Conservation (phyloP, 2,888 invertebrate genomes). For the Callyntrura sp. region DNA sequence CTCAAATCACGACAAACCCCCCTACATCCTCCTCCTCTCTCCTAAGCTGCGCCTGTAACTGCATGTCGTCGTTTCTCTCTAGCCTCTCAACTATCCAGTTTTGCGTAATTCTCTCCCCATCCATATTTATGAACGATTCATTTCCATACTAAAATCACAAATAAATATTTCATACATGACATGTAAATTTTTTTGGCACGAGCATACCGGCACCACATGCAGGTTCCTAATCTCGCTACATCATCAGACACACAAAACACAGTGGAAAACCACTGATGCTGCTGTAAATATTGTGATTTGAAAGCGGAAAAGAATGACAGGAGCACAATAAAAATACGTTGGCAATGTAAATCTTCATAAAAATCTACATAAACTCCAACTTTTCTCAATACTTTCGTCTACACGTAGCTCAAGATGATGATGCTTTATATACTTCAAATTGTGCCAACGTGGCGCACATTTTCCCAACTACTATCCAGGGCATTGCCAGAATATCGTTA, state of each 20-base stretch:
- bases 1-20: background rate
- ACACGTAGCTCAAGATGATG: too few species aligned
- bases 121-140: conserved; percentile 77
- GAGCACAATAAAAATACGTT: too few species aligned
- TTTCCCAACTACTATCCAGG: background rate
- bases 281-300: background rate
- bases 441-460: background rate
- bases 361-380: background rate
- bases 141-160: conserved; percentile 79
- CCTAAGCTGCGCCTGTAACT: background rate
- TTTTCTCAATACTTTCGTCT: background rate
- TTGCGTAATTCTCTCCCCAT: conserved; percentile 72
- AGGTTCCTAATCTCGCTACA: background rate
- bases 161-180: conserved; percentile 78
- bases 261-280: background rate
- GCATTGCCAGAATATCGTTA: background rate
- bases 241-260: background rate
- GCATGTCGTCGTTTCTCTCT: background rate
- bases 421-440: too few species aligned
- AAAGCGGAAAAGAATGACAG: too few species aligned
- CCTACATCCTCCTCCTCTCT: too few species aligned
- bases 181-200: conserved; percentile 52
- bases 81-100: conserved; percentile 16
- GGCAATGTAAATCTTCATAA: too few species aligned
- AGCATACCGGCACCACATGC: background rate